Base-by-base conservation (phyloP, 2,888 invertebrate species). In the Cantharis lateralis region DNA sequence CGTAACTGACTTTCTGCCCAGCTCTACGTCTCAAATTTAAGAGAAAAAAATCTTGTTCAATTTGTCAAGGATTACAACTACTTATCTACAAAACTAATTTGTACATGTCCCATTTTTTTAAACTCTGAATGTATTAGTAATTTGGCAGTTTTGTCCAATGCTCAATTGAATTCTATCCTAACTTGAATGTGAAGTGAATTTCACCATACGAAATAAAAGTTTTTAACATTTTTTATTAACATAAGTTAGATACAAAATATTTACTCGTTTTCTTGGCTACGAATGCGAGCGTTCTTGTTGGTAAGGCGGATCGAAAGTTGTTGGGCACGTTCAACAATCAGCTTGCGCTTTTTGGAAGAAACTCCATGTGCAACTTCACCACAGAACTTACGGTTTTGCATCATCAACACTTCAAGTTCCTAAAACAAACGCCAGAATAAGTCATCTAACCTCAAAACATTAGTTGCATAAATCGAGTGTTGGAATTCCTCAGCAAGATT, bases 181-280 rank as follows among this genome's bases (percentile, higher is more conserved):
- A 3, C 18, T 18, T 18, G 18, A 18, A 18, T 18, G 1, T 24
- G 24, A 24, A 24, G 9, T 24, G 26, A 28, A 28, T 11, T 28
- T 2, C 2, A 28, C 9, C 7, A 64, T 4, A 66, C 20, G 4
- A 69, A 13, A 13, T 24, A 69, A 32, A 24, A 61, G 15, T 61
- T 80, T 80, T 81, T 80, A 80, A 82, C 80, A 79, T 80, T 79
- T 48, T 79, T 81, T 78, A 72, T 71, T 71, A 74, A 74, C 75
- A 32, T 32, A 32, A 32, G 48, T 48, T 13, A 48, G 69, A 72
- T 76, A 80, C 76, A 80, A 78, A 79, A 78, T 84, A 82, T 89
- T 94, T 98, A 99, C 93, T 99, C 98, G 89, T 97, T 97, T 91
- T 99, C 99, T 91, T 99, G 99, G 85, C 97, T 97, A 85, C 99